These are phyloP conservation scores for Lampropteryx suffumata DNA, from an alignment of 2,888 invertebrate species.

Conservation along the genomic window DNA sequence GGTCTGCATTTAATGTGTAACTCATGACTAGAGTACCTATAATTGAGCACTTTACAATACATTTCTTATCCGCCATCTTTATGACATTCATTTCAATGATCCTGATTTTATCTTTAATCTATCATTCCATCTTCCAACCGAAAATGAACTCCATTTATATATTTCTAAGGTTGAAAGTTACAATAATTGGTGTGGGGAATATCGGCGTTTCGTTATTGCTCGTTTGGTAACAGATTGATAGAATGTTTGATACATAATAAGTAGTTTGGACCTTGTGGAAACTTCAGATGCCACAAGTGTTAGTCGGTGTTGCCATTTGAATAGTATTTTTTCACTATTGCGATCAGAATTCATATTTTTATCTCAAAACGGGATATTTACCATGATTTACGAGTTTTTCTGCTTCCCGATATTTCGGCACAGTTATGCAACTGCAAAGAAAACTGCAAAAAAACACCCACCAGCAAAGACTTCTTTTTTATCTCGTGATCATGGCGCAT, in stretches of 20 bases:
- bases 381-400: too few species aligned
- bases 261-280: constrained; percentile 50
- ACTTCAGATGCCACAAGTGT: not conserved
- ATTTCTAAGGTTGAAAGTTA: not conserved
- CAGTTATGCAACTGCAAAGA: too few species aligned
- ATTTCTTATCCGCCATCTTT: constrained; percentile 40
- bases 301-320: not conserved
- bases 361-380: too few species aligned
- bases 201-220: not conserved
- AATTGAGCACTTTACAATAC: constrained; percentile 50
- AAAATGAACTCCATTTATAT: constrained; percentile 22
- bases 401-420: too few species aligned
- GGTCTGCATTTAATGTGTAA: constrained; percentile 53
- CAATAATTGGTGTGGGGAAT: not conserved
- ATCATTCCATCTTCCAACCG: not conserved
- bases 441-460: too few species aligned
- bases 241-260: constrained; percentile 56
- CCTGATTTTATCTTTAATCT: constrained; percentile 23
- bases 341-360: too few species aligned
- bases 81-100: constrained; percentile 34
- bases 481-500: too few species aligned
- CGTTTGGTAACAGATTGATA: constrained; percentile 31
- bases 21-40: constrained; percentile 64
- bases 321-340: not conserved
- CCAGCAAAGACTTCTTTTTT: too few species aligned